These are phyloP conservation scores for Ifrita kowaldi DNA, from an alignment of 2,113 vertebrate genomes.

Conservation along the genomic window DNA sequence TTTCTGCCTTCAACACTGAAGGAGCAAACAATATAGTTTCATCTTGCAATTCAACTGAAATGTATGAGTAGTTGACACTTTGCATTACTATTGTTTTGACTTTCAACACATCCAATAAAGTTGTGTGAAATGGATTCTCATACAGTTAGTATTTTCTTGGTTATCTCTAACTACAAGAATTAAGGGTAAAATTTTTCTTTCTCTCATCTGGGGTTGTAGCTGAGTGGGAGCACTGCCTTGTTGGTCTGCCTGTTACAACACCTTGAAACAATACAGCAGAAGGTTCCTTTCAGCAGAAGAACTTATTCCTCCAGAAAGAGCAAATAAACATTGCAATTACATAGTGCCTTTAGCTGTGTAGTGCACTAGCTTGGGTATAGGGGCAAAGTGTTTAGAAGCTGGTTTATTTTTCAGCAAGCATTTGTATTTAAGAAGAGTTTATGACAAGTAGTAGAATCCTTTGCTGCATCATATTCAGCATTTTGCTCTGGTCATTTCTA, in stretches of 20 bases:
- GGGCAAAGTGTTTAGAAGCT: not conserved
- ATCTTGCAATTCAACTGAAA: not conserved
- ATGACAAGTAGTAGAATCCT: not conserved
- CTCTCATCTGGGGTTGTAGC: not conserved
- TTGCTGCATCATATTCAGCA: not conserved
- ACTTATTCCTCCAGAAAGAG: not conserved
- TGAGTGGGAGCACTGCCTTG: not conserved
- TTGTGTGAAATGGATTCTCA: not conserved
- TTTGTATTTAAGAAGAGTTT: not conserved
- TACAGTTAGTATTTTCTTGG: not conserved
- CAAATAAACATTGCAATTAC: not conserved
- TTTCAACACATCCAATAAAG: not conserved
- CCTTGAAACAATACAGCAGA: not conserved
- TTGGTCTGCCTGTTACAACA: not conserved
- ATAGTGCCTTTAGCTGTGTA: not conserved
- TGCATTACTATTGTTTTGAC: not conserved
- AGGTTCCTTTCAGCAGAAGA: not conserved
- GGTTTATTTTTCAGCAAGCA: not conserved
- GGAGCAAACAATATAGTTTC: not conserved
- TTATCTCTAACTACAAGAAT: not conserved
- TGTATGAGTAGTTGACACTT: not conserved
- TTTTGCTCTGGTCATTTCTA: not conserved
- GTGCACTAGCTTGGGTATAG: not conserved
- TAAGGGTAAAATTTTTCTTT: not conserved
- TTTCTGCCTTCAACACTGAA: not conserved